Evolutionary conservation across 2,888 invertebrate genomes (phyloP), one percentile per base, ranked within the genome.

Genomic region (Geophilus truncorum): DNA sequence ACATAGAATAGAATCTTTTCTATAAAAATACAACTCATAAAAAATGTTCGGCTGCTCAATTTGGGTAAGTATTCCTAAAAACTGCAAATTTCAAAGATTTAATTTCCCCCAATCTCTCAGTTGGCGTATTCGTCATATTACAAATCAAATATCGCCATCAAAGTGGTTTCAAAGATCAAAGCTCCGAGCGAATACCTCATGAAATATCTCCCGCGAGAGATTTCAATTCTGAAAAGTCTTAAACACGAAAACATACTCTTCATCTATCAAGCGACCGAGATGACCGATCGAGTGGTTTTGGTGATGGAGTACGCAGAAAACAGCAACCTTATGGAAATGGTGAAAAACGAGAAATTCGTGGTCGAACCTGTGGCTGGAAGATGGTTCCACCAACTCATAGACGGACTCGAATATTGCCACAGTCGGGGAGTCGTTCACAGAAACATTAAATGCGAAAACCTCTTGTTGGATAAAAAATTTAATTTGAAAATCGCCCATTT

Each of bases 271-370:
- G 15, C 75, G 15, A 75, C 21, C 75, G 28, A 75, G 23, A 75
- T 23, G 7, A 7, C 75, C 5, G 23, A 75, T 4, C 25, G 86
- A 40, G 85, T 85, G 57, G 86, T 86, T 81, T 80, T 86, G n/a
- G 82, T 86, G 12, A 86, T 86, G 86, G 86, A 86, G 82, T 30
- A 84, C 9, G 85, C 85, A 0, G 83, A 84, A 36, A 83, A 83
- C 21, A 85, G 85, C 1, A 86, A 86, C 82, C 83, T 86, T 9
- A 81, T 86, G 30, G 85, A 84, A 6, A 82, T 82, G 3, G 84
- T 86, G 2, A 82, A 84, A 75, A 81, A 82, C 30, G 78, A 78
- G n/a, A 77, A 79, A 15, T 82, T 82, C 21, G 83, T 86, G 9
- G 75, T 82, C 2, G 86, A 86, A 80, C 23, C 78, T 9, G 83